Evolutionary conservation across 2,113 vertebrate species (phyloP), one percentile per base, ranked within the genome.

Genomic region (Cololabis saira): DNA sequence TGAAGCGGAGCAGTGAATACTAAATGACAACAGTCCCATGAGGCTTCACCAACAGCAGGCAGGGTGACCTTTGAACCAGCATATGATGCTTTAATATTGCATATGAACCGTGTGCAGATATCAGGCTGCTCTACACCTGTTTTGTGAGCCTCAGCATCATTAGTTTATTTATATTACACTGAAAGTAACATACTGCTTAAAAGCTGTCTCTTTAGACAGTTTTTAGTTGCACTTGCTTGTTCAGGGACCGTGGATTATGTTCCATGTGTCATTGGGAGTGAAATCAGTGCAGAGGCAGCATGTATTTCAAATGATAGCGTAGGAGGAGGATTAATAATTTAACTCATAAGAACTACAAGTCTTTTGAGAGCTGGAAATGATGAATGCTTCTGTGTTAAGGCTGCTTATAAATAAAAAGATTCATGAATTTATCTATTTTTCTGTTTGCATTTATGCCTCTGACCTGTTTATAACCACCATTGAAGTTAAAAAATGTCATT

Each of bases 291-390:
- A 78, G 67, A 87, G 71, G 71, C 85, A 81, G 68, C 68, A 54
- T 82, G 85, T 79, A 75, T 87, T 83, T 83, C 59, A 81, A 76
- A 80, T 79, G 67, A 67, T 55, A 60, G 69, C 76, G 82, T 82
- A 85, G 76, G 87, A 82, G 79, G 74, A 60, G 66, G 78, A 85
- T 89, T 85, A 83, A 85, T 86, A 79, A 88, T 83, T 89, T 19
- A 82, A 77, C 73, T 71, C 74, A 53, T 63, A 66, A 76, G 83
- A 70, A 78, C 72, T 68, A 67, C 63, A 67, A 60, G 78, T 75
- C 68, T 82, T 83, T 58, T 12, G 71, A 75, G 76, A 68, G 17
- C 67, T 66, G 55, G 30, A 33, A 57, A 60, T 70, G 73, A 76
- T 72, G 75, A 81, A 73, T 78, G 41, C 27, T 52, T 49, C 17